These are phyloP conservation scores for Junco hyemalis DNA, from an alignment of 2,113 vertebrate genomes.

Conservation along the genomic window DNA sequence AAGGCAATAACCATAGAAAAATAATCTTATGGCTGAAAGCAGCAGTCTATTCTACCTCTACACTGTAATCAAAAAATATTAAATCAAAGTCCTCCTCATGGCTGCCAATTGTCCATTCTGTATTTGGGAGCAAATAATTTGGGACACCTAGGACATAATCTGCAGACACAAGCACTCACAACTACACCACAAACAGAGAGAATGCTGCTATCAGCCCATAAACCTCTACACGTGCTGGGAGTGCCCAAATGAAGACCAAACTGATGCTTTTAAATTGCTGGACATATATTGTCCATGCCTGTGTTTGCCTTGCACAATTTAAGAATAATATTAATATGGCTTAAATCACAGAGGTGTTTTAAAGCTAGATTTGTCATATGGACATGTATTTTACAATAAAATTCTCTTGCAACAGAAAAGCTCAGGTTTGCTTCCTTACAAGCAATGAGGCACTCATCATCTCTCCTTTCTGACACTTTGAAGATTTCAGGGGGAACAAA, in stretches of 20 bases:
- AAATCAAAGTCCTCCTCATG: not conserved
- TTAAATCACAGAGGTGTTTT: not conserved
- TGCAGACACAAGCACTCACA: not conserved
- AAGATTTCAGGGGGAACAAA: not conserved
- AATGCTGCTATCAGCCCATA: not conserved
- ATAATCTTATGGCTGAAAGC: not conserved
- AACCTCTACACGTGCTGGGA: not conserved
- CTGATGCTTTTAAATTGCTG: not conserved
- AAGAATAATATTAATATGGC: not conserved
- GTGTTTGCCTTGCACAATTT: not conserved
- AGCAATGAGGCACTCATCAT: not conserved
- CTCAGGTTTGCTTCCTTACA: not conserved
- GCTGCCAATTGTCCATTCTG: not conserved
- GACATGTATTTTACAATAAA: not conserved
- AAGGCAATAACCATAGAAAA: not conserved
- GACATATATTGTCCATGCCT: not conserved
- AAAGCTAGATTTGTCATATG: not conserved
- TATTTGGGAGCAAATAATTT: not conserved
- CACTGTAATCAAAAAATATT: not conserved
- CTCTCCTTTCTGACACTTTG: not conserved
- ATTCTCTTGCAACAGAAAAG: not conserved
- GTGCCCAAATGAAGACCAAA: accelerated
- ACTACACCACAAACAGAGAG: not conserved
- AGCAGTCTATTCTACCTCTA: not conserved
- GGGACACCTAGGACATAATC: not conserved